Evolutionary conservation across 2,888 invertebrate species (phyloP), one percentile per base, ranked within the genome.

Genomic region (Agrenia bidenticulata): DNA sequence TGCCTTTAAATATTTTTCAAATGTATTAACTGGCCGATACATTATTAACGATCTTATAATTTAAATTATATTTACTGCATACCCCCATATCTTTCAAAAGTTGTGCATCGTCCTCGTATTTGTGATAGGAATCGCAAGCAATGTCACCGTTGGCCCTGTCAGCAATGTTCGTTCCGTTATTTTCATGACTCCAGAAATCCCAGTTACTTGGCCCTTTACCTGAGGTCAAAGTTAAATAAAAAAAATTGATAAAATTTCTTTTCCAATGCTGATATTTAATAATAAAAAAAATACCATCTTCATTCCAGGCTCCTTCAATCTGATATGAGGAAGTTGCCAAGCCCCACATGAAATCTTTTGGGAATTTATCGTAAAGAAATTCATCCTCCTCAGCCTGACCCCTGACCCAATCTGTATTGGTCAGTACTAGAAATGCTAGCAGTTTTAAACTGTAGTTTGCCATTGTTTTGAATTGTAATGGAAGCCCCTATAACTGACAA

Each of bases 121-220:
- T 78, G 72, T 81, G 78, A 72, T 81, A 81, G 57, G 79, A 80
- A 72, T 82, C 81, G 69, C 81, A 80, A 0, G 81, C 79, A 1
- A 80, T 75, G 54, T 80, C 79, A 0, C 80, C 80, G 1, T 78
- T 79, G 11, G 77, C 77, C 1, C 77, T 74, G 53, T 80, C 77
- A 1, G 72, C 71, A 1, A 81, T 77, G 32, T 65, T 62, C 13
- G 77, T 64, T 1, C 79, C 79, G 1, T 75, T 73, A 23, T 76
- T 74, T 37, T 76, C 73, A 68, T 79, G 79, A 9, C 78, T 71
- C 67, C 80, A 80, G 1, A 72, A 77, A 74, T 82, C 82, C 82
- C 81, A 81, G 26, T 79, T 78, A 59, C 73, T 78, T 61, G 66
- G 69, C 1, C 80, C 80, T 55, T 79, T 77, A 2, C 79, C 80